Evolutionary conservation across 2,888 invertebrate species (phyloP).

Genomic region (Leucania comma): DNA sequence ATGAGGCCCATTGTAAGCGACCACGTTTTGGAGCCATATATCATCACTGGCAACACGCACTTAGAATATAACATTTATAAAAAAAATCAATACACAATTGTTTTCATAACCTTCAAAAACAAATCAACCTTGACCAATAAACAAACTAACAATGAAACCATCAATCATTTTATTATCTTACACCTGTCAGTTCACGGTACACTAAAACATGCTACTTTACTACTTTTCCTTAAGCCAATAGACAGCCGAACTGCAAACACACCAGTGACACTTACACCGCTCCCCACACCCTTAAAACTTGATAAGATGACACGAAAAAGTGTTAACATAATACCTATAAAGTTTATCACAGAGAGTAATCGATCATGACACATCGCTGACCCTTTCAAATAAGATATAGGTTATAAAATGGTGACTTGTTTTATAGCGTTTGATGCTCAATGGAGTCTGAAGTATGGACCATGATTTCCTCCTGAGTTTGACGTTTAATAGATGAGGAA

Average conservation of each 20-base stretch:
- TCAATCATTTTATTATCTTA: neutral
- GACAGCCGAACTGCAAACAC: neutral
- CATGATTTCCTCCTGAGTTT: conserved; percentile 46
- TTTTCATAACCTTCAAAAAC: neutral
- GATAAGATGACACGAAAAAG: conserved; percentile 39
- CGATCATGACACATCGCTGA: conserved; percentile 46
- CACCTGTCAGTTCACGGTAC: neutral
- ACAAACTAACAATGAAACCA: neutral
- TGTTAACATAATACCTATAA: conserved; percentile 38
- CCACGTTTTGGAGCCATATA: too few relatives aligned
- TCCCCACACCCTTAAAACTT: conserved; percentile 26
- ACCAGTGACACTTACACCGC: conserved; percentile 11
- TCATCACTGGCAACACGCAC: too few relatives aligned
- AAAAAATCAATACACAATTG: too few relatives aligned
- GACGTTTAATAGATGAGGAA: conserved; percentile 39
- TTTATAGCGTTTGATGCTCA: conserved; percentile 47
- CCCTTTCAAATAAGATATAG: conserved; percentile 54
- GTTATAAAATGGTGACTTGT: conserved; percentile 48
- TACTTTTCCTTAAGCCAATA: neutral
- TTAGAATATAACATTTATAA: too few relatives aligned
- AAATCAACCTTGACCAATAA: neutral
- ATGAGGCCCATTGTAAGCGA: too few relatives aligned
- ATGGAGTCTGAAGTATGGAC: conserved; percentile 44
- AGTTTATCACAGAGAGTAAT: conserved; percentile 35
- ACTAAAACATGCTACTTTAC: conserved; percentile 1